Evolutionary conservation across 1,140 invertebrate species (phyloP).

Genomic region (Bombyx mori): DNA sequence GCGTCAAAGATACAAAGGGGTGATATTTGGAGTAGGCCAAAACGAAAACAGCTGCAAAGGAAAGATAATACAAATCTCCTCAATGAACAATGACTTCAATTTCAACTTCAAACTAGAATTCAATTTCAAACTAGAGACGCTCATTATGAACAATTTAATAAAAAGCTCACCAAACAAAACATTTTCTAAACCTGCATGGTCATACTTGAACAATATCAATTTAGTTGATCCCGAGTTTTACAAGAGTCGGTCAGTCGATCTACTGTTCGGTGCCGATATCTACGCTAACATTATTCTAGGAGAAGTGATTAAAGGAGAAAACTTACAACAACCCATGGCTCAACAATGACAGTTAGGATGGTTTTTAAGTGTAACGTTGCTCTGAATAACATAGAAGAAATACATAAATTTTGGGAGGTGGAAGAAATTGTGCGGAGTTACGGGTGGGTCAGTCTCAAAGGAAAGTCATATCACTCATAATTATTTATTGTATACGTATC

Average conservation of each 20-base stretch:
- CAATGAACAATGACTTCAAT: constrained; percentile 11
- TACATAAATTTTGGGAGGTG: too few relatives aligned
- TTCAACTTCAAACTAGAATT: constrained; percentile 17
- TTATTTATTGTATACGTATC: too few relatives aligned
- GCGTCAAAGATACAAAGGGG: constrained; percentile 13
- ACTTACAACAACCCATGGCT: constrained; percentile 13
- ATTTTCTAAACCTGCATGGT: constrained; percentile 17
- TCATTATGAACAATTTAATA: too few relatives aligned
- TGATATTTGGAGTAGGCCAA: constrained; percentile 15
- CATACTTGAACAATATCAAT: constrained; percentile 10
- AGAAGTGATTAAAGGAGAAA: constrained; percentile 14
- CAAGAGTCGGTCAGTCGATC: constrained; percentile 16
- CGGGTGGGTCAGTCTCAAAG: too few relatives aligned
- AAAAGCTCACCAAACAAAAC: constrained; percentile 20
- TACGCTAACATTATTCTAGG: constrained; percentile 19
- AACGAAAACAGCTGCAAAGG: constrained; percentile 21
- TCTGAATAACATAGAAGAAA: too few relatives aligned
- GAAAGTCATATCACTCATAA: too few relatives aligned
- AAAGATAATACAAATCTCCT: constrained; percentile 12
- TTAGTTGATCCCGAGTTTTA: constrained; percentile 24
- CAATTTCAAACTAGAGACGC: constrained; percentile 19
- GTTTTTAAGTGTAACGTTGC: constrained; percentile 24
- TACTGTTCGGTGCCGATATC: constrained; percentile 21
- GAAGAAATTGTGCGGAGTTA: too few relatives aligned
- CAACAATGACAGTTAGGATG: constrained; percentile 25